phyloP scores from a whole-genome alignment of 2,113 vertebrate species.

The Pedionomus torquatus region DNA sequence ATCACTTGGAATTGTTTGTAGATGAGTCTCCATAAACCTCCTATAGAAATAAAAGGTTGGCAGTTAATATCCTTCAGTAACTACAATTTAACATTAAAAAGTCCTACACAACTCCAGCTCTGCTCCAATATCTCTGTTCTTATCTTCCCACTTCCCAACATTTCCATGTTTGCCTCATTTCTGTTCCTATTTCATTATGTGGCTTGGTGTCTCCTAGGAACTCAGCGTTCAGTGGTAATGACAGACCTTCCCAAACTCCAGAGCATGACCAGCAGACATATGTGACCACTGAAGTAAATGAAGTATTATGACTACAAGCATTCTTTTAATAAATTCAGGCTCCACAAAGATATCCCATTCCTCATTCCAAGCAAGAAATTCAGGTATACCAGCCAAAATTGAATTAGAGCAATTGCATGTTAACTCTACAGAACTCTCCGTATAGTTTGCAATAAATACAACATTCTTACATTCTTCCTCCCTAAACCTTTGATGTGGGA shows the following conservation, averaged over 20 bases:
- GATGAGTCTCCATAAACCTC: slow-evolving; percentile 88
- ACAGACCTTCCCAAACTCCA: neutral
- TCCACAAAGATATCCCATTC: neutral
- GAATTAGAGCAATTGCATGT: neutral
- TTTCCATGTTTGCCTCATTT: neutral
- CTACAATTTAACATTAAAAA: neutral
- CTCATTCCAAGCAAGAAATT: neutral
- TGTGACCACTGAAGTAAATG: neutral
- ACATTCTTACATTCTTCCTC: neutral
- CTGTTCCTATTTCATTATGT: neutral
- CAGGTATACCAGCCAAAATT: neutral
- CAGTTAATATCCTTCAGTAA: slow-evolving; percentile 15
- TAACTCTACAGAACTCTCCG: neutral
- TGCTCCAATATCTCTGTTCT: neutral
- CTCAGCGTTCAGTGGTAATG: neutral
- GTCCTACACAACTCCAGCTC: neutral
- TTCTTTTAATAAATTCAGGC: neutral
- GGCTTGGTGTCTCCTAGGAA: neutral
- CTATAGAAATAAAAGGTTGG: slow-evolving; percentile 72
- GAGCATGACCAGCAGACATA: neutral
- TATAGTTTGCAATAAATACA: neutral
- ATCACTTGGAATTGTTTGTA: slow-evolving; percentile 81
- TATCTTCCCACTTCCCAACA: neutral
- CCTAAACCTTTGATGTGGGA: neutral
- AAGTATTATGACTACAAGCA: neutral